Conservation (phyloP, 2,113 vertebrate species). For the Hassar affinis region DNA sequence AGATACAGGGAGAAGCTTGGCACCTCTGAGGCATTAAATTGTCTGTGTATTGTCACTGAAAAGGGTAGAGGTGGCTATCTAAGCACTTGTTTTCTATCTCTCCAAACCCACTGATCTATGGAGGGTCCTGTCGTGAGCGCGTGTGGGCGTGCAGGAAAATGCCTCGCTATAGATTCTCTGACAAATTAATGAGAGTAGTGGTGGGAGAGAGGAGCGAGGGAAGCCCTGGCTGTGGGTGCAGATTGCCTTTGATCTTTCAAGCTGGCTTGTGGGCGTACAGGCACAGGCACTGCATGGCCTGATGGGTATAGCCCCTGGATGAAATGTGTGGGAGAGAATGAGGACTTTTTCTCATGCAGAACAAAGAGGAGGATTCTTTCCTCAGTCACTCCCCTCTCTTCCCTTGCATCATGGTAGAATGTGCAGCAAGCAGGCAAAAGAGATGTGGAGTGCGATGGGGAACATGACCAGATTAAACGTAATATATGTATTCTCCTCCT, state of each 20-base stretch:
- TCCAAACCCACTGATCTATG: slow-evolving; percentile 44
- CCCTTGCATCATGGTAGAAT: not conserved
- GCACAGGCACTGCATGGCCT: slow-evolving; percentile 60
- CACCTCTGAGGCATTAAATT: slow-evolving; percentile 47
- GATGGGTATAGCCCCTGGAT: slow-evolving; percentile 47
- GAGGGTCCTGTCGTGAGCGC: slow-evolving; percentile 49
- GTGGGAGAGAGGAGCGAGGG: slow-evolving; percentile 56
- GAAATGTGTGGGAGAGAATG: slow-evolving; percentile 38
- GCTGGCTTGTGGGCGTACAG: slow-evolving; percentile 63
- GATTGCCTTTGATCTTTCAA: slow-evolving; percentile 55
- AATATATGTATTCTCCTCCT: not conserved
- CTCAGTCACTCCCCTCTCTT: not conserved
- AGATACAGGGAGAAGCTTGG: slow-evolving; percentile 19
- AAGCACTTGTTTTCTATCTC: slow-evolving; percentile 36
- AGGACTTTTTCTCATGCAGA: slow-evolving; percentile 42
- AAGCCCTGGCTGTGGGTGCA: slow-evolving; percentile 65
- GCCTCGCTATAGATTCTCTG: slow-evolving; percentile 72
- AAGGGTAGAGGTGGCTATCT: slow-evolving; percentile 44
- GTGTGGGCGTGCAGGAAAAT: slow-evolving; percentile 66
- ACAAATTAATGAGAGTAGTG: slow-evolving; percentile 67
- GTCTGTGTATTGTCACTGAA: slow-evolving; percentile 44
- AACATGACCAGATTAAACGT: not conserved
- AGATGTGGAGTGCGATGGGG: not conserved
- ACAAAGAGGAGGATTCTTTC: slow-evolving; percentile 22
- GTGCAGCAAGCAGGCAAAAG: not conserved